These are phyloP conservation scores for Brachionus angularis DNA, from an alignment of 1,140 invertebrate species.

Conservation along the genomic window DNA sequence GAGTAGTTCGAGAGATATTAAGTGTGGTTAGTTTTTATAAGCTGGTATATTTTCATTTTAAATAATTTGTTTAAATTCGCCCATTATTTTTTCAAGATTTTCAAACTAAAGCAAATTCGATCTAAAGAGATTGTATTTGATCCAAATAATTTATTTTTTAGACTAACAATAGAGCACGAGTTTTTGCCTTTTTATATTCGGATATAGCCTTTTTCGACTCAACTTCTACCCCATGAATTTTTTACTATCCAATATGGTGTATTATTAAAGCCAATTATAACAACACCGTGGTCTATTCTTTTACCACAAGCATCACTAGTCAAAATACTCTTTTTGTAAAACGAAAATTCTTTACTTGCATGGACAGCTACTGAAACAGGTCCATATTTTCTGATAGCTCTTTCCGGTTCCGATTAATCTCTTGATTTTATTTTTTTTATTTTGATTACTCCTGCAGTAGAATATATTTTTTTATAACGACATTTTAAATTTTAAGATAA, in stretches of 20 bases:
- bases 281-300: conserved; percentile 44
- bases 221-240: conserved; percentile 44
- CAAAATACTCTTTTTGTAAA: conserved; percentile 46
- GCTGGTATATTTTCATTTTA: no score
- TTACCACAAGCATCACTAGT: conserved; percentile 48
- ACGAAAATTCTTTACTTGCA: conserved; percentile 66
- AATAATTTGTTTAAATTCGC: no score
- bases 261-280: conserved; percentile 8
- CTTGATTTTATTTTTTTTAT: conserved; percentile 66
- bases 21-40: no score
- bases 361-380: conserved; percentile 82
- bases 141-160: no score
- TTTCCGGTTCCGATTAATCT: conserved; percentile 66
- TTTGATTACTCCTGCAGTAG: conserved; percentile 75
- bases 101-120: no score
- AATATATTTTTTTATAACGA: conserved; percentile 53
- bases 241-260: conserved; percentile 47
- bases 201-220: conserved; percentile 32
- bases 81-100: no score
- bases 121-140: no score
- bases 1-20: no score
- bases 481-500: conserved; percentile 12
- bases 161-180: no score
- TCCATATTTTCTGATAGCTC: conserved; percentile 78
- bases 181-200: no score